Conservation (phyloP, 1,140 invertebrate species). For the Scylla paramamosain region DNA sequence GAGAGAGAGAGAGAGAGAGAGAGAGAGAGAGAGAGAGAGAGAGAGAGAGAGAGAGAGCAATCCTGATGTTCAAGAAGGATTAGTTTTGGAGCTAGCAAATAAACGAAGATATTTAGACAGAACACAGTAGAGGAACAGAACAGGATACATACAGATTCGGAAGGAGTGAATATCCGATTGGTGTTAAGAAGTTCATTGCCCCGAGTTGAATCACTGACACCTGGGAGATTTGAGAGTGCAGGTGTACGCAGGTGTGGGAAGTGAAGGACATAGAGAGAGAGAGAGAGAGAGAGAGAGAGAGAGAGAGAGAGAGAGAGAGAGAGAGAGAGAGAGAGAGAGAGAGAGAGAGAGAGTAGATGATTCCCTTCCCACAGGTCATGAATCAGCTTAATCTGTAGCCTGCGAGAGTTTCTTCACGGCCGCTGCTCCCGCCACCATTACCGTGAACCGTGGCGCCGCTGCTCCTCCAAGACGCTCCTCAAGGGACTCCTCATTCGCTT, state of each 20-base stretch:
- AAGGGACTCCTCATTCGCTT: too few relatives aligned
- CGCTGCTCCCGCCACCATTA: neutral
- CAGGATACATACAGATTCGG: too few relatives aligned
- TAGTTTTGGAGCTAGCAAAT: too few relatives aligned
- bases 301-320: slow-evolving; percentile 12
- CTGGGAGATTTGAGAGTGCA: too few relatives aligned
- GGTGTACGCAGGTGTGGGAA: too few relatives aligned
- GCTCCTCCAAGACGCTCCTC: neutral
- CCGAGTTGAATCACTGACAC: too few relatives aligned
- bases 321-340: slow-evolving; percentile 13
- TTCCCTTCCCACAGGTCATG: neutral
- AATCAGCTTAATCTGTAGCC: neutral
- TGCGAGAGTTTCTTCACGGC: neutral
- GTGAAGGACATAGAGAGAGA: neutral
- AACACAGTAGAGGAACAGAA: too few relatives aligned
- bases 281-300: slow-evolving; percentile 4
- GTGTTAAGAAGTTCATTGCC: too few relatives aligned
- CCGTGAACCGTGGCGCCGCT: neutral
- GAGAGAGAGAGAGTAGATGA: neutral
- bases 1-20: neutral
- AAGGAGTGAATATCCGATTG: too few relatives aligned
- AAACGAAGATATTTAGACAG: too few relatives aligned
- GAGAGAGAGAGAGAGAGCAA: slow-evolving; percentile 9
- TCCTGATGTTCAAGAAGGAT: neutral
- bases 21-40: neutral